phyloP scores from a whole-genome alignment of 1,140 invertebrate genomes.

The Drosophila pectinifera region DNA sequence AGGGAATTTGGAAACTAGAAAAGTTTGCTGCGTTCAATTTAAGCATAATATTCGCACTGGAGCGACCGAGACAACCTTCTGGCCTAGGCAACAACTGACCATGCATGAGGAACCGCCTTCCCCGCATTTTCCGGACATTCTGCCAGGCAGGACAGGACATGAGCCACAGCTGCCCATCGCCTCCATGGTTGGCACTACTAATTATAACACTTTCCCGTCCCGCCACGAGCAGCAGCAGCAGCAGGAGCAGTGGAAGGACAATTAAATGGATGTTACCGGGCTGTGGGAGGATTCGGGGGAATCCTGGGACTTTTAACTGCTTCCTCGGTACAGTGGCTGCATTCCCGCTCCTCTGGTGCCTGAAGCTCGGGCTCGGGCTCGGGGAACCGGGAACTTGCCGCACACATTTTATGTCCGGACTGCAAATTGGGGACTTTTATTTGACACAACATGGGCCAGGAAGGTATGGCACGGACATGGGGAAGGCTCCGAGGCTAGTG shows the following conservation, averaged over 20 bases:
- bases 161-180: slow-evolving; percentile 21
- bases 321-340: slow-evolving; percentile 8
- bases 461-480: not conserved
- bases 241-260: slow-evolving; percentile 30
- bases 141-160: not conserved
- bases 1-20: slow-evolving; percentile 11
- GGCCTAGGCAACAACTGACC: slow-evolving; percentile 19
- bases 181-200: slow-evolving; percentile 58
- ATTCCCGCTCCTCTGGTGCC: not conserved
- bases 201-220: slow-evolving; percentile 67
- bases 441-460: slow-evolving; percentile 54
- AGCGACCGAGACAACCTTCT: slow-evolving; percentile 10
- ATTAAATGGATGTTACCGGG: slow-evolving; percentile 47
- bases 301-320: slow-evolving; percentile 21
- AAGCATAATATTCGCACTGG: slow-evolving; percentile 26
- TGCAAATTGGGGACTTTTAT: slow-evolving; percentile 76
- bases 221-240: not conserved
- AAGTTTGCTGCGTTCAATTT: slow-evolving; percentile 28
- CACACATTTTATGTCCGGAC: slow-evolving; percentile 56
- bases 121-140: not conserved
- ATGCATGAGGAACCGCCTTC: slow-evolving; percentile 14
- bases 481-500: slow-evolving; percentile 23
- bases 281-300: not conserved
- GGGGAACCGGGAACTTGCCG: slow-evolving; percentile 36
- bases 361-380: not conserved